These are phyloP conservation scores for Andrena cerasifolii DNA, from an alignment of 1,140 invertebrate genomes.

Conservation along the genomic window DNA sequence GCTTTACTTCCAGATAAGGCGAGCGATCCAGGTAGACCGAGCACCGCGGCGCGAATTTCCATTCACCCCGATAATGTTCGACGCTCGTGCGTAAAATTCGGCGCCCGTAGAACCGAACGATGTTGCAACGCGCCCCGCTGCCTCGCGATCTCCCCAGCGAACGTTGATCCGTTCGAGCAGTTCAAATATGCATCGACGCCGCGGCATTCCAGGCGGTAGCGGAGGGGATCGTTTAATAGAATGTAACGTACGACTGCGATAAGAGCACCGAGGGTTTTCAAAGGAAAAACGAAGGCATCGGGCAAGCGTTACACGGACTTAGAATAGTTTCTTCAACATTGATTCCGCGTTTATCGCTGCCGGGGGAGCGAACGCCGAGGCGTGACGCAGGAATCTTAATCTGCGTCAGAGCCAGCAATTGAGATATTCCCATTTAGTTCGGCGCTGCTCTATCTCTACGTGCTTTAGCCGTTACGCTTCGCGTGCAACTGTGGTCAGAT, in stretches of 20 bases:
- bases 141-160: conserved; percentile 1
- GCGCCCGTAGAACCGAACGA: neutral
- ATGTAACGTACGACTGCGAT: neutral
- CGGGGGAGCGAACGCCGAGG: neutral
- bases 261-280: neutral
- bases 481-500: neutral
- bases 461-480: neutral
- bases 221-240: neutral
- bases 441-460: neutral
- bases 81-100: neutral
- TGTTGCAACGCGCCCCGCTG: neutral
- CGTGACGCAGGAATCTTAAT: conserved; percentile 27
- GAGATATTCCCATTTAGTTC: conserved; percentile 19
- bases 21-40: neutral
- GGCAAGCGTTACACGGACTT: neutral
- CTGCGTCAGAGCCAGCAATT: conserved; percentile 13
- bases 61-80: neutral
- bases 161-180: conserved; percentile 14
- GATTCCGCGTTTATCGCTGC: conserved; percentile 7
- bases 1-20: neutral
- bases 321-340: neutral
- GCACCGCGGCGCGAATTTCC: neutral
- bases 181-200: neutral
- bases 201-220: neutral
- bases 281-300: neutral